phyloP scores from a whole-genome alignment of 2,113 vertebrate genomes.

The Phyllostomus discolor region DNA sequence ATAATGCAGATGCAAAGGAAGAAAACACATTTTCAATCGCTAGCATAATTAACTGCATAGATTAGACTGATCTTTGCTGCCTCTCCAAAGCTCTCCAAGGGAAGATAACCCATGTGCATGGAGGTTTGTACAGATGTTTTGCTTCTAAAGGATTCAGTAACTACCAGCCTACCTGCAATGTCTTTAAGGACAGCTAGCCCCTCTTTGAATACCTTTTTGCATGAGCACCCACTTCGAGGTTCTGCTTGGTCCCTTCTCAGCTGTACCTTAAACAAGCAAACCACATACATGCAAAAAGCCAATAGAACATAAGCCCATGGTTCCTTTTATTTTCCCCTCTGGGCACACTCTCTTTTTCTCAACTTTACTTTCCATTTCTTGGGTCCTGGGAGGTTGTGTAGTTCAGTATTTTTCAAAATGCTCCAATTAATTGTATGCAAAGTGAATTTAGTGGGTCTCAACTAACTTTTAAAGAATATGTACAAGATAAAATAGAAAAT shows the following conservation, averaged over 20 bases:
- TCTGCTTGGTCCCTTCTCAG: not conserved
- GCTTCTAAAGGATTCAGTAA: slow-evolving; percentile 46
- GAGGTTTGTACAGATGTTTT: slow-evolving; percentile 45
- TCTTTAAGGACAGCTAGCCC: slow-evolving; percentile 53
- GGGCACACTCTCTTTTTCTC: not conserved
- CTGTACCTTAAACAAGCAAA: not conserved
- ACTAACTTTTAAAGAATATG: not conserved
- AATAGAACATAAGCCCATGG: not conserved
- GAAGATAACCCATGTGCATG: not conserved
- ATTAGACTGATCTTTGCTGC: slow-evolving; percentile 21
- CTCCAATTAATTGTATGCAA: not conserved
- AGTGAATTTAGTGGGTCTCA: not conserved
- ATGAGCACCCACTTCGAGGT: not conserved
- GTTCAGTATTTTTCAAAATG: not conserved
- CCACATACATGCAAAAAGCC: not conserved
- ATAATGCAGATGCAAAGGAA: slow-evolving; percentile 33
- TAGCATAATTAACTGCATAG: not conserved
- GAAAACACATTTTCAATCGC: not conserved
- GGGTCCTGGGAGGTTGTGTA: not conserved
- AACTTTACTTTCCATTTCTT: not conserved
- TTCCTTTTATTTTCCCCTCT: not conserved
- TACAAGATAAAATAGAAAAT: not conserved
- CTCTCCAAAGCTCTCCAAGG: slow-evolving; percentile 35
- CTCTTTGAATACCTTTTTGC: slow-evolving; percentile 34
- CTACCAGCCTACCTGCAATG: slow-evolving; percentile 41